Conservation (phyloP, 2,888 invertebrate genomes). For the Hybos culiciformis region DNA sequence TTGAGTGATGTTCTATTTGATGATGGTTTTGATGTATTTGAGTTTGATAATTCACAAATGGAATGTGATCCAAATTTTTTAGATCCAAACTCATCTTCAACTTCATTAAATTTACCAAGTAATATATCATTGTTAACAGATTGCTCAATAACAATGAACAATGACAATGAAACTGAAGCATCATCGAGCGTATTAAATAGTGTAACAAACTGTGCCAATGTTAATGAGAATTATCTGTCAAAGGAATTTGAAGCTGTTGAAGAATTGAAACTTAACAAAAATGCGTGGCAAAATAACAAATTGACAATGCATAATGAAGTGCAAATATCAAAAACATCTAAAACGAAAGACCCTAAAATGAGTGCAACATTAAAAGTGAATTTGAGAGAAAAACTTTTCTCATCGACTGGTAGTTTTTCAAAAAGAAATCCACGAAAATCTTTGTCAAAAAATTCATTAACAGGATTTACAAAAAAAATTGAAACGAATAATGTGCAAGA, state of each 20-base stretch:
- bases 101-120: neutral
- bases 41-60: constrained; percentile 25
- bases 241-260: constrained; percentile 27
- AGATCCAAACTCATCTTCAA: neutral
- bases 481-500: constrained; percentile 5
- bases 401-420: constrained; percentile 47
- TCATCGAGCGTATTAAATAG: constrained; percentile 3
- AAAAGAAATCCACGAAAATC: constrained; percentile 67
- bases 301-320: constrained; percentile 29
- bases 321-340: constrained; percentile 23
- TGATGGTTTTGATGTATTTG: constrained; percentile 28
- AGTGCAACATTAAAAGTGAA: constrained; percentile 19
- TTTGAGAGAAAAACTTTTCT: constrained; percentile 51
- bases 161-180: neutral
- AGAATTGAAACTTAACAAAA: constrained; percentile 27
- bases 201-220: constrained; percentile 17
- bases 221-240: constrained; percentile 21
- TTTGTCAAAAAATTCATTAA: constrained; percentile 29
- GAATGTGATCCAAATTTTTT: constrained; percentile 11
- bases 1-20: constrained; percentile 41
- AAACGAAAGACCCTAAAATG: constrained; percentile 12
- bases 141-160: neutral
- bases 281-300: no score
- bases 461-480: constrained; percentile 15
- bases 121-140: neutral